These are phyloP conservation scores for Dendrocincla tyrannina DNA, from an alignment of 2,797 vertebrate genomes.

Conservation along the genomic window DNA sequence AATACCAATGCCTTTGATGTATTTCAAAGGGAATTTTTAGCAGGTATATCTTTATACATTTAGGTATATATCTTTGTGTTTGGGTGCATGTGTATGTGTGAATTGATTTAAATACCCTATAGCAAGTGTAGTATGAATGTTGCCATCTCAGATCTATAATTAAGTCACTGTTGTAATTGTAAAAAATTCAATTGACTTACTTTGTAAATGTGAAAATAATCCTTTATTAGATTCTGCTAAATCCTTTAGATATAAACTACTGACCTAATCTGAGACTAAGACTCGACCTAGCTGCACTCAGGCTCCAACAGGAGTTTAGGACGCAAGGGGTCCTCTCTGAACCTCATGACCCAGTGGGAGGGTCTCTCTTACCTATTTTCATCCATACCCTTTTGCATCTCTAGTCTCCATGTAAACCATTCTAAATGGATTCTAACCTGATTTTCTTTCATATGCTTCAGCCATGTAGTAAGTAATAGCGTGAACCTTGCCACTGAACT, in stretches of 20 bases:
- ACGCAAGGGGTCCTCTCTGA: not conserved
- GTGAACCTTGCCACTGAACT: not conserved
- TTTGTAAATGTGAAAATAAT: not conserved
- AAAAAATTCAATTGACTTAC: not conserved
- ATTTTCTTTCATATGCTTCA: not conserved
- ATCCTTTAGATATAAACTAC: not conserved
- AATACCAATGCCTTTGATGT: not conserved
- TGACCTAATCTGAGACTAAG: not conserved
- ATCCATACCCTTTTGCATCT: not conserved
- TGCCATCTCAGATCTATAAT: not conserved
- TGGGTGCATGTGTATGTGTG: not conserved
- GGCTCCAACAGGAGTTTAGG: not conserved
- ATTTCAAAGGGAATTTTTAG: not conserved
- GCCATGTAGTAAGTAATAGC: not conserved
- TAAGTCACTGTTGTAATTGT: not conserved
- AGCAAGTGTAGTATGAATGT: not conserved
- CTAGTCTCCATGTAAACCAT: not conserved
- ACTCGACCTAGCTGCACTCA: not conserved
- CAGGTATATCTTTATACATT: not conserved
- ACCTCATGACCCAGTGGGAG: not conserved
- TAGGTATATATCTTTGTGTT: not conserved
- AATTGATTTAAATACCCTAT: not conserved
- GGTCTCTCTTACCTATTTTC: not conserved
- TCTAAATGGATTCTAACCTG: not conserved
- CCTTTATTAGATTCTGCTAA: not conserved